These are phyloP conservation scores for Limulus polyphemus DNA, from an alignment of 2,888 invertebrate species.

Conservation along the genomic window DNA sequence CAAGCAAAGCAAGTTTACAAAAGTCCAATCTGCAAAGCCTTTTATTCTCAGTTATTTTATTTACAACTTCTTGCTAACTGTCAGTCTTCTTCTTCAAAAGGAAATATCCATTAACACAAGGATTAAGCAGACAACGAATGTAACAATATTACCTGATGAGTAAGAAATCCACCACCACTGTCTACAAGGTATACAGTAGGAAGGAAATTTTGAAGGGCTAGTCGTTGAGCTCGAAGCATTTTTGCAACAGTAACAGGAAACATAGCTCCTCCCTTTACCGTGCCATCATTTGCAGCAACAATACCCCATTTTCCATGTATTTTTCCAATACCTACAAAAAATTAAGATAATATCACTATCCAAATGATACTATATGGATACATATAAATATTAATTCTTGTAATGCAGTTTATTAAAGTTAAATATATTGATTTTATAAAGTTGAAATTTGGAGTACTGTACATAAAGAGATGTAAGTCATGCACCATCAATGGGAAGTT, in stretches of 20 bases:
- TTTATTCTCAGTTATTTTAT: no score
- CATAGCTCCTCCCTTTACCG: slow-evolving; percentile 42
- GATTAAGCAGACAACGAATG: background rate
- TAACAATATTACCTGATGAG: slow-evolving; percentile 37
- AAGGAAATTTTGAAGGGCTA: slow-evolving; percentile 36
- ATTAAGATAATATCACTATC: no score
- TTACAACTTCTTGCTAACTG: no score
- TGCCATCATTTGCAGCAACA: slow-evolving; percentile 41
- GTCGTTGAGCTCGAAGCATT: slow-evolving; percentile 37
- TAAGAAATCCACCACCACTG: slow-evolving; percentile 42
- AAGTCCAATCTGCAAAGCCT: no score
- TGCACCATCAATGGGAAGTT: no score
- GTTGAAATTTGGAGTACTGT: no score
- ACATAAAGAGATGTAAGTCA: no score
- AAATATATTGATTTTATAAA: no score
- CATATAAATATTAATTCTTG: no score
- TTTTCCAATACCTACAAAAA: slow-evolving; percentile 37
- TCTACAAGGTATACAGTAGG: slow-evolving; percentile 41
- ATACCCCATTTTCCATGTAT: slow-evolving; percentile 38
- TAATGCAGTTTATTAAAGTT: no score
- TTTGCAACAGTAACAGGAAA: slow-evolving; percentile 41
- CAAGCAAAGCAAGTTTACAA: no score
- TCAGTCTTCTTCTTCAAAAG: background rate
- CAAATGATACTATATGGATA: no score
- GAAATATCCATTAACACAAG: background rate